Evolutionary conservation across 2,797 vertebrate genomes (phyloP), one percentile per base, ranked within the genome.

Genomic region (Champsocephalus gunnari): DNA sequence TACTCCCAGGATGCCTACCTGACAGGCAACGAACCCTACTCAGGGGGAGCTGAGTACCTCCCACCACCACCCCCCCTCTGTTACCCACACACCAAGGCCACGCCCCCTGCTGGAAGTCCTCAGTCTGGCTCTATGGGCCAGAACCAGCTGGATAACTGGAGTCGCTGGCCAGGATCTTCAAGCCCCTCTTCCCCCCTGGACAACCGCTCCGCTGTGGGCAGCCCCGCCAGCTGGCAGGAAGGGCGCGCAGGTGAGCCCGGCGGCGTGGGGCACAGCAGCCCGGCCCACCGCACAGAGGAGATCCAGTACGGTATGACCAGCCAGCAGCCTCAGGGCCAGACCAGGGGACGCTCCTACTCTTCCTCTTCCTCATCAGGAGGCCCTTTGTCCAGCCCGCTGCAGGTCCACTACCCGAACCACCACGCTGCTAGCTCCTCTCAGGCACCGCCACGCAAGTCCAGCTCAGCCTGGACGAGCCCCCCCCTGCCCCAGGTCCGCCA

Each of bases 1-100:
- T 99, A 98, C 85, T 99, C 97, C 53, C 97, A 99, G 88, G 98
- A 99, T 81, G 98, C 98, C 90, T 99, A 99, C 94, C 94, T 99
- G 94, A 99, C 94, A 83, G 98, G 98, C 86, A 99, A 98, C 87
- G 94, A 97, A 71, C 96, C 97, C 0, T 99, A 96, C 76, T 92
- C 93, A 0, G 97, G 98, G 53, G 96, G 95, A 86, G 97, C 97
- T 2, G 95, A 96, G 90, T 96, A 96, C 93, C 97, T 98, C 85
- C 98, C 98, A 0, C 96, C 97, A 8, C 98, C 98, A 0, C 98
- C 98, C 32, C 95, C 97, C n/a, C 73, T 97, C 78, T 97, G 96
- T 87, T 99, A 98, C 91, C 95, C 96, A 0, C 96, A 94, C 72
- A 68, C 85, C 58, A 96, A 95, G 90, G 94, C 93, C 9, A 96